Evolutionary conservation across 2,797 vertebrate species (phyloP).

Genomic region (Botia almorhae): DNA sequence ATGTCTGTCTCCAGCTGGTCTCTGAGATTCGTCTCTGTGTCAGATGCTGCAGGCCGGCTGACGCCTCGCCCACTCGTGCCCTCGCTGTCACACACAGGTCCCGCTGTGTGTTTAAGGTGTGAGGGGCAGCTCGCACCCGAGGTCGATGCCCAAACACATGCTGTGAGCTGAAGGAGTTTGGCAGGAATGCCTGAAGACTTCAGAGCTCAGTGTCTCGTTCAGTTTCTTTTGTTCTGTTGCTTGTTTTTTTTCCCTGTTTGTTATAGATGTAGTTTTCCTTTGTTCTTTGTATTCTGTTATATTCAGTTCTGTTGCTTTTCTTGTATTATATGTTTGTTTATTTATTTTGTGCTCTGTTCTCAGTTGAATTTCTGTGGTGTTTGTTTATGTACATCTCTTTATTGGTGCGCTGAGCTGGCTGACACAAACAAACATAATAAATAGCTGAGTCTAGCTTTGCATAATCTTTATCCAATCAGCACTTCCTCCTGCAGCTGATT

Average conservation of each 20-base stretch:
- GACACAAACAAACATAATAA: no score
- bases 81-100: slow-evolving; percentile 6
- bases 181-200: not conserved
- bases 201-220: not conserved
- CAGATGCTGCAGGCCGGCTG: slow-evolving; percentile 42
- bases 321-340: no score
- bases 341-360: not conserved
- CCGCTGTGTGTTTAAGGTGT: slow-evolving; percentile 38
- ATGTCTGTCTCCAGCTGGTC: slow-evolving; percentile 52
- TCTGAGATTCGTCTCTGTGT: slow-evolving; percentile 30
- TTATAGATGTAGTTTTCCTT: no score
- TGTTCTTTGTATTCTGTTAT: no score
- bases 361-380: not conserved
- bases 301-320: no score
- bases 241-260: no score
- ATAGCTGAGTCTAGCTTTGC: not conserved
- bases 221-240: not conserved
- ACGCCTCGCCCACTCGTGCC: slow-evolving; percentile 42
- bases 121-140: slow-evolving; percentile 26
- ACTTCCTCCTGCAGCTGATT: slow-evolving; percentile 32
- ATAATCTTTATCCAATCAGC: slow-evolving; percentile 38
- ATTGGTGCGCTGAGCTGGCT: no score
- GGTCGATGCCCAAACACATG: not conserved
- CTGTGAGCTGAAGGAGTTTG: not conserved
- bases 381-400: no score